Evolutionary conservation across 2,797 vertebrate species (phyloP).

Genomic region (Molothrus ater): DNA sequence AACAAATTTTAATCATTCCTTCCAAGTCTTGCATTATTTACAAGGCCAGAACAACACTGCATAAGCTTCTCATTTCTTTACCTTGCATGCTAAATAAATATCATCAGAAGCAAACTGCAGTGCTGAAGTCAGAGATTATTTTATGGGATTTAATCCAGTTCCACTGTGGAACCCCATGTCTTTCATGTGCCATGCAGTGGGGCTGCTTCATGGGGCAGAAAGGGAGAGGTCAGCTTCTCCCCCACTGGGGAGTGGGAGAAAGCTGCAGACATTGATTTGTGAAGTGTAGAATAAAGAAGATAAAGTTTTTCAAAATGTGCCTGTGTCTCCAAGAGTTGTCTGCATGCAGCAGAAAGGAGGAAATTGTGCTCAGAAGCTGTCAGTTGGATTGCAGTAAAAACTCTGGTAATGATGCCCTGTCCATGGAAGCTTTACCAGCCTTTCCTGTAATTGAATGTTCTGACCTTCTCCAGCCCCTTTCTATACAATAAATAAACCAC

Average conservation of each 20-base stretch:
- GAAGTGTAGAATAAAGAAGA: background rate
- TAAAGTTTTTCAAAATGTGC: background rate
- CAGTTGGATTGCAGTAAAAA: conserved; percentile 56
- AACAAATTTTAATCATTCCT: background rate
- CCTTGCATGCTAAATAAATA: background rate
- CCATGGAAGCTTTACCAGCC: conserved; percentile 11
- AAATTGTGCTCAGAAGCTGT: conserved; percentile 52
- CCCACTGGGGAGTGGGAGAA: background rate
- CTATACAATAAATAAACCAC: conserved; percentile 32
- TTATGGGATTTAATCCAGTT: background rate
- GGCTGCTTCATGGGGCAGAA: background rate
- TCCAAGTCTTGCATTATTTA: background rate
- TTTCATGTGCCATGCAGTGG: accelerated
- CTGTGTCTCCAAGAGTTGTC: background rate
- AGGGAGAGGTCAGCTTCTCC: background rate
- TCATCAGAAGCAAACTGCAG: background rate
- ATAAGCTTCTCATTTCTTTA: background rate
- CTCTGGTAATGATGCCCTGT: conserved; percentile 47
- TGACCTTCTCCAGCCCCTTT: conserved; percentile 46
- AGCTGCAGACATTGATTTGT: background rate
- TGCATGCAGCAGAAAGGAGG: background rate
- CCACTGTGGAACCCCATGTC: accelerated
- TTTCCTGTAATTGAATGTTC: conserved; percentile 51
- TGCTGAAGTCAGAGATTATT: background rate
- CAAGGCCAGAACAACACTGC: background rate